Percentiles rank a stretch among this genome's conserved stretches.
phyloP scores from a whole-genome alignment of 2,113 vertebrate species.

The Myxocyprinus asiaticus region DNA sequence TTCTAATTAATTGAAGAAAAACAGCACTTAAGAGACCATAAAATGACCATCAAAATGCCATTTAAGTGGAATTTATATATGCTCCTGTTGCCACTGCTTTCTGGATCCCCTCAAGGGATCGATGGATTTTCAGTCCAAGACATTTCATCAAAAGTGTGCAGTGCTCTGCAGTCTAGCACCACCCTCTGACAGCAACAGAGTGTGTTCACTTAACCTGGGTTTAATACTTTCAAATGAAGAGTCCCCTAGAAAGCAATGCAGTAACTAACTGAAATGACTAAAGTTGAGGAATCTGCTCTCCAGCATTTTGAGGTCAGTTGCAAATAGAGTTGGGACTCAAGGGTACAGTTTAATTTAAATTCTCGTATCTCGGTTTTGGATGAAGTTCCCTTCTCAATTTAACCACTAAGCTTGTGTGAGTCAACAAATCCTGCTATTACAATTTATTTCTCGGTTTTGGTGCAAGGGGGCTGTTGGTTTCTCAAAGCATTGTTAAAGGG shows the following conservation, averaged over 20 bases:
- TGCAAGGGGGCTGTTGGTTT: no score
- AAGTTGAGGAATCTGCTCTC: neutral
- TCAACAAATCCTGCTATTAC: neutral
- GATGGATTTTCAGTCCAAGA: constrained; percentile 48
- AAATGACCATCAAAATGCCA: constrained; percentile 54
- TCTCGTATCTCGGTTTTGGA: neutral
- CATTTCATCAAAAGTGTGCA: constrained; percentile 43
- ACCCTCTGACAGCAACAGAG: neutral
- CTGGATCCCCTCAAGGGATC: constrained; percentile 51
- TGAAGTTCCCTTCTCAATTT: constrained; percentile 11
- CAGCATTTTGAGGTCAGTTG: neutral
- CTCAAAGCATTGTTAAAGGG: no score
- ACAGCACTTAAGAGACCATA: constrained; percentile 38
- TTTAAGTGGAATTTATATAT: constrained; percentile 41
- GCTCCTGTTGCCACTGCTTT: constrained; percentile 54
- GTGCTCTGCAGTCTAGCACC: neutral
- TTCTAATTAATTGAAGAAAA: neutral
- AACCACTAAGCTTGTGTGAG: neutral
- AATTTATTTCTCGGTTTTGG: no score
- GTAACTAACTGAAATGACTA: no score
- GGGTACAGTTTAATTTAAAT: neutral
- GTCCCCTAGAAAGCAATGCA: neutral
- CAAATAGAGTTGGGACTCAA: neutral
- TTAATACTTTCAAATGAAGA: constrained; percentile 7
- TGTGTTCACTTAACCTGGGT: neutral